Evolutionary conservation across 1,140 invertebrate species (phyloP).

Genomic region (Diorhabda carinulata): DNA sequence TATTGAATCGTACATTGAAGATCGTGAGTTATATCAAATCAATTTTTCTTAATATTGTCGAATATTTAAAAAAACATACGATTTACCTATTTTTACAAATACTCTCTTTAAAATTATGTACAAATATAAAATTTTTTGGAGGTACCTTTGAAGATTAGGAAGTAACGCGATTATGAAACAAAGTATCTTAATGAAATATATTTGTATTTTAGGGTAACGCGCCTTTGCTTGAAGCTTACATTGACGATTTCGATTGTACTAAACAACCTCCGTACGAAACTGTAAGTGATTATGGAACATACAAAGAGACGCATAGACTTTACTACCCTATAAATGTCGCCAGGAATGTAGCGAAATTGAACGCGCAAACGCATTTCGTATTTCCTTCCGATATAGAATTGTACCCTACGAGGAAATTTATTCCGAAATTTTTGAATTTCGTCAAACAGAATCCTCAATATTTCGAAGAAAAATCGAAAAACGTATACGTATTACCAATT

Average conservation of each 20-base stretch:
- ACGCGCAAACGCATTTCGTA: slow-evolving; percentile 61
- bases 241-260: slow-evolving; percentile 28
- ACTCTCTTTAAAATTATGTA: too few relatives aligned
- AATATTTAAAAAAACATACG: too few relatives aligned
- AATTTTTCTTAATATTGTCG: too few relatives aligned
- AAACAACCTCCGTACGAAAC: slow-evolving; percentile 25
- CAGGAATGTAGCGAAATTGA: slow-evolving; percentile 63
- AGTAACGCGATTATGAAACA: too few relatives aligned
- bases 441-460: slow-evolving; percentile 23
- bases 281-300: slow-evolving; percentile 25
- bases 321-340: slow-evolving; percentile 73
- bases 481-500: slow-evolving; percentile 48
- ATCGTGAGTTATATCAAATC: too few relatives aligned
- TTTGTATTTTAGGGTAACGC: too few relatives aligned
- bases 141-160: too few relatives aligned
- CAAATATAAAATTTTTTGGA: too few relatives aligned
- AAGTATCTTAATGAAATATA: too few relatives aligned
- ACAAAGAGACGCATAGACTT: slow-evolving; percentile 51
- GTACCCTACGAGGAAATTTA: slow-evolving; percentile 52
- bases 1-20: too few relatives aligned
- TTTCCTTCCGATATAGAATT: slow-evolving; percentile 76
- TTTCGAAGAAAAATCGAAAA: slow-evolving; percentile 15
- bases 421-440: slow-evolving; percentile 43
- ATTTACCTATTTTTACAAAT: too few relatives aligned
- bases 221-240: slow-evolving; percentile 16